Percentiles rank a stretch among this genome's conserved stretches.
Conservation (phyloP, 1,140 invertebrate species). For the Zelostemma sp. region DNA sequence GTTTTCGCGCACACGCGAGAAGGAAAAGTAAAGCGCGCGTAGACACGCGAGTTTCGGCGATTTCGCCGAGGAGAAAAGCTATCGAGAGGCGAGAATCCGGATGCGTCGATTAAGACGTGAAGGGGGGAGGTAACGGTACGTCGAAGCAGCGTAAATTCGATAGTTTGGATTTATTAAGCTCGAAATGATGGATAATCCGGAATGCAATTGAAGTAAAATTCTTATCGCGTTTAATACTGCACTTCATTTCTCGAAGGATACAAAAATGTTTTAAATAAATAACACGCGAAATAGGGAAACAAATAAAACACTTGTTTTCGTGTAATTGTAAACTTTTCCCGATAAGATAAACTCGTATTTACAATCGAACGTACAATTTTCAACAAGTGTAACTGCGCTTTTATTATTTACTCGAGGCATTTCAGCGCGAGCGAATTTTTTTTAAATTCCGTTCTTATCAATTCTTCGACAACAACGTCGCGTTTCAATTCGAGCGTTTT, state of each 20-base stretch:
- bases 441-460: too few relatives aligned
- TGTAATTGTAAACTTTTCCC: not conserved
- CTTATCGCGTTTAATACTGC: conserved; percentile 5
- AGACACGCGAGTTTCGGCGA: conserved; percentile 49
- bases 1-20: conserved; percentile 45
- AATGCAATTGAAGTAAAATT: conserved; percentile 27
- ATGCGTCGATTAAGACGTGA: conserved; percentile 48
- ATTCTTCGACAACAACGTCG: too few relatives aligned
- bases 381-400: not conserved
- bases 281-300: too few relatives aligned
- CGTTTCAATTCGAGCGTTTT: too few relatives aligned
- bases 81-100: conserved; percentile 47
- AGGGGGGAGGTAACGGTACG: not conserved
- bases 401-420: not conserved
- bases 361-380: too few relatives aligned
- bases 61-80: conserved; percentile 37
- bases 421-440: not conserved
- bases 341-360: conserved; percentile 11
- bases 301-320: conserved; percentile 17
- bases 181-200: too few relatives aligned
- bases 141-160: conserved; percentile 37
- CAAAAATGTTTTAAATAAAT: too few relatives aligned
- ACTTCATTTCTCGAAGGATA: too few relatives aligned
- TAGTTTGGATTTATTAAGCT: conserved; percentile 30
- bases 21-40: conserved; percentile 30